Evolutionary conservation across 2,888 invertebrate genomes (phyloP).

Genomic region (Mycalesis mineus): DNA sequence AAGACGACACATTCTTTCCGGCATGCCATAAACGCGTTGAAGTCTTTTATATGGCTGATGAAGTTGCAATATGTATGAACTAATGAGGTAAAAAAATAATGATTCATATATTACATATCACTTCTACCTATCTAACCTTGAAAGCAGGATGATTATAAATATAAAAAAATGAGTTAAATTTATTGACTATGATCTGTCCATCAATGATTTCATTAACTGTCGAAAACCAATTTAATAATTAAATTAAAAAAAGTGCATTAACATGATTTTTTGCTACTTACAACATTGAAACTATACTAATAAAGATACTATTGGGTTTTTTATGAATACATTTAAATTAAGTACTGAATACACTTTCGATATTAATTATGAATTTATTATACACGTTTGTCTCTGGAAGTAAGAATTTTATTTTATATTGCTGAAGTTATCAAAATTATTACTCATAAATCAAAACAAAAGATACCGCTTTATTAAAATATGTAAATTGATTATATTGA

Average conservation of each 20-base stretch:
- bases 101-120: background rate
- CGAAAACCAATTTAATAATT: background rate
- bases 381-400: no score
- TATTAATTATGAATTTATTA: no score
- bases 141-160: slow-evolving; percentile 5
- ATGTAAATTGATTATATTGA: background rate
- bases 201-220: background rate
- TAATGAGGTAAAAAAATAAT: background rate
- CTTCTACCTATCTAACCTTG: background rate
- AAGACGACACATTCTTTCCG: background rate
- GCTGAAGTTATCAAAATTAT: no score
- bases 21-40: background rate
- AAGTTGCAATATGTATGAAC: background rate
- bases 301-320: no score
- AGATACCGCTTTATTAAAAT: background rate
- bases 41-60: background rate
- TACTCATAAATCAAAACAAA: background rate
- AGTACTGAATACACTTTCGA: no score
- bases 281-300: background rate
- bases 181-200: background rate
- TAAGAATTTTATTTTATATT: no score
- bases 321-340: no score
- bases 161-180: background rate
- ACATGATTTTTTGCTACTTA: background rate
- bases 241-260: background rate